Conservation (phyloP, 2,797 vertebrate species). For the Orientallactaga sibirica region DNA sequence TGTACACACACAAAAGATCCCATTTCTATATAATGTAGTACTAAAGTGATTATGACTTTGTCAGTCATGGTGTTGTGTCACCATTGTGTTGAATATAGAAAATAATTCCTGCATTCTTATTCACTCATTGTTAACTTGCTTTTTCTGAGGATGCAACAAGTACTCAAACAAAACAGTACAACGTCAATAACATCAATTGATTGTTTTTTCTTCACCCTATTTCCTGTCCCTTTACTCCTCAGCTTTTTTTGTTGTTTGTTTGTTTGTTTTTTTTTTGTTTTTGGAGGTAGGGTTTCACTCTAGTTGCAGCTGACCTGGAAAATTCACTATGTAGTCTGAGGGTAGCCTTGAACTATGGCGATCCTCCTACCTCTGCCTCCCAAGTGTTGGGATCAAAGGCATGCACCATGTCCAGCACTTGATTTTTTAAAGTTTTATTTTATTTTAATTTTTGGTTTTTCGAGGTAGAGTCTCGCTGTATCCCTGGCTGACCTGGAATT, state of each 20-base stretch:
- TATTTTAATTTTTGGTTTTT: no score
- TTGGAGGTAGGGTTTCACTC: no score
- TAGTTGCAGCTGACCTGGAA: no score
- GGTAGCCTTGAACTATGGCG: no score
- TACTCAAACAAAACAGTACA: background rate
- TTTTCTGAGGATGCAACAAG: conserved; percentile 7
- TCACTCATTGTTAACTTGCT: background rate
- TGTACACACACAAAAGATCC: background rate
- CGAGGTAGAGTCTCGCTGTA: no score
- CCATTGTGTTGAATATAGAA: background rate
- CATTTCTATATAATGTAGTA: background rate
- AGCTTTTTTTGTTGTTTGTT: background rate
- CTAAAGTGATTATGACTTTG: background rate
- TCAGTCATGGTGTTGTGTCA: background rate
- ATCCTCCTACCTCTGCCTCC: no score
- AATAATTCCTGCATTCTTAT: background rate
- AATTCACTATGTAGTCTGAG: no score
- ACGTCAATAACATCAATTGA: background rate
- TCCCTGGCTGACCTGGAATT: no score
- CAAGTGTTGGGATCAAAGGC: no score
- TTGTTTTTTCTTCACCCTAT: background rate
- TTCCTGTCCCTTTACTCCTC: background rate
- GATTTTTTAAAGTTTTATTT: no score
- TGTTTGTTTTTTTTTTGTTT: no score
- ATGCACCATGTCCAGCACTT: no score